phyloP scores from a whole-genome alignment of 2,113 vertebrate genomes.

The Pheucticus melanocephalus region DNA sequence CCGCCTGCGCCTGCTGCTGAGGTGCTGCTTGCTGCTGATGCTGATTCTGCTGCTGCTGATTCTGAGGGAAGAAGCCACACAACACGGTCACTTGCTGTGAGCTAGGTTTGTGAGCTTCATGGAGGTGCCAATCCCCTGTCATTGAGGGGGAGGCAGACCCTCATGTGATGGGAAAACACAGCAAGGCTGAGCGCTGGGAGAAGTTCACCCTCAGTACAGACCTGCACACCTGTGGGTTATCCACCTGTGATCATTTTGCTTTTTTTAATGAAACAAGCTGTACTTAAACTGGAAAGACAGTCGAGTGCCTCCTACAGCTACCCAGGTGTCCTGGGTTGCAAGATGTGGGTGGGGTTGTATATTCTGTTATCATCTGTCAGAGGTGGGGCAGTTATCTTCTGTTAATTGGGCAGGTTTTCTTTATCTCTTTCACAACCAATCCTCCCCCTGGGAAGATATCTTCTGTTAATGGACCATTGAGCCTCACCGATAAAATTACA shows the following conservation, averaged over 20 bases:
- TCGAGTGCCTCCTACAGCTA: background rate
- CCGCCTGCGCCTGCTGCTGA: constrained; percentile 76
- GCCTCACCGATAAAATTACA: background rate
- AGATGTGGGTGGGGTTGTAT: background rate
- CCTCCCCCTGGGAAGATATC: background rate
- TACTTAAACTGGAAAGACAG: background rate
- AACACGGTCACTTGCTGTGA: background rate
- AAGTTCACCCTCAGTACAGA: fast-evolving
- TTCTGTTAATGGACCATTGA: background rate
- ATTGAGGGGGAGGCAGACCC: background rate
- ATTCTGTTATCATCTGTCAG: background rate
- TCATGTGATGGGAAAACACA: background rate
- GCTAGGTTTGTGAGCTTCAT: fast-evolving
- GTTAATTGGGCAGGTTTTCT: background rate
- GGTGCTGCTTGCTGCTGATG: constrained; percentile 88
- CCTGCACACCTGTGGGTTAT: too few species aligned
- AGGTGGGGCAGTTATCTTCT: background rate
- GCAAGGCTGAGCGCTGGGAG: background rate
- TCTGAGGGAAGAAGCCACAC: constrained; percentile 62
- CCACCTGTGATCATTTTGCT: fast-evolving
- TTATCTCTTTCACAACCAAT: background rate
- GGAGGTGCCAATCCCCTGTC: fast-evolving
- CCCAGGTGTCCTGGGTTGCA: background rate
- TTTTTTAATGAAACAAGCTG: background rate
- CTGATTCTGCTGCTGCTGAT: constrained; percentile 88